Evolutionary conservation across 2,113 vertebrate genomes (phyloP), one percentile per base, ranked within the genome.

Genomic region (Aphyosemion australe): DNA sequence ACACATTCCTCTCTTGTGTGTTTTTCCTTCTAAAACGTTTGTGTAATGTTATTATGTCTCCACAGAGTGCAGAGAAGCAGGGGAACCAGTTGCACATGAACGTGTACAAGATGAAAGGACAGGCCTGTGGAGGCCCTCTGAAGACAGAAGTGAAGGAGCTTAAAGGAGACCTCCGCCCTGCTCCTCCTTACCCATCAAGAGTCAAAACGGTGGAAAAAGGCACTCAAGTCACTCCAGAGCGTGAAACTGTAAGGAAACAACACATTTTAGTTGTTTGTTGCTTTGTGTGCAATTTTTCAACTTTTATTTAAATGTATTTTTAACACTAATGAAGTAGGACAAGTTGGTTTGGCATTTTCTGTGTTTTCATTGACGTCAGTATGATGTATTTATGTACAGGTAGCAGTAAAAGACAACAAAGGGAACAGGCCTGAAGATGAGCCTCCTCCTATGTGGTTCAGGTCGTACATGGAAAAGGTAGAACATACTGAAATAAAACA

Each of bases 361-460:
- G 34, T 37, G 1, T 26, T 49, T 12, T 11, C 37, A 37, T 20
- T 63, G 42, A 77, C 42, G 31, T 1, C 5, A 37, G 31, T 61
- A 15, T 65, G 31, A 31, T 50, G 13, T 47, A 69, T 71, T 61
- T 4, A 16, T 5, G 11, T 18, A 2, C 62, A 94, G 93, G 88
- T 86, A 57, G 26, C 78, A 42, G 74, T 84, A 1, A 93, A 93
- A 54, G 91, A 93, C 74, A 87, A 65, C 74, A 92, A 93, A 73
- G 87, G 76, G 46, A 89, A 37, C 77, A 92, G 92, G 87, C 83
- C 87, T 3, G 92, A 93, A 32, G 91, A 93, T 65, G 93, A 95
- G 49, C 93, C 92, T 11, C 95, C 97, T 54, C 97, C 96, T 20
- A 93, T 94, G 59, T 99, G 97, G 97, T 99, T 99, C 69, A 94